Evolutionary conservation across 2,888 invertebrate species (phyloP).

Genomic region (Eupithecia dodoneata): DNA sequence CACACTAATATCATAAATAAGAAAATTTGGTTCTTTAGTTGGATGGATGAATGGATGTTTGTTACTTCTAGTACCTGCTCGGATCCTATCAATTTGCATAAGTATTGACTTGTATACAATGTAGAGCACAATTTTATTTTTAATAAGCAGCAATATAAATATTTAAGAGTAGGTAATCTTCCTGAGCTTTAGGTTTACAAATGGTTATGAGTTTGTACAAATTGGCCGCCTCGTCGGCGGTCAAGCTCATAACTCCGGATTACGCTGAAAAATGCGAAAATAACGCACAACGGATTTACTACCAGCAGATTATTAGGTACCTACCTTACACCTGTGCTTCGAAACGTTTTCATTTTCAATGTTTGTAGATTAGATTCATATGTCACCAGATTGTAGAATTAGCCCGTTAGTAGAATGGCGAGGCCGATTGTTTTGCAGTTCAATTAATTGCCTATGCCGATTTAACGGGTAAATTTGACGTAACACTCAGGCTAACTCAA

Average conservation of each 20-base stretch:
- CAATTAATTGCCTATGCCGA: no score
- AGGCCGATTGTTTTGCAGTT: no score
- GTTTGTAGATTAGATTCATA: no score
- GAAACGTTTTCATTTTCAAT: background rate
- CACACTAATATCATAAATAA: no score
- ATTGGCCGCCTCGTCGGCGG: slow-evolving; percentile 25
- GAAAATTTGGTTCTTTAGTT: no score
- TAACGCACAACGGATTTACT: slow-evolving; percentile 28
- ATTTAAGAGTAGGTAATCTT: background rate
- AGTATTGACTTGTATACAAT: background rate
- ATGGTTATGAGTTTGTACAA: slow-evolving; percentile 16
- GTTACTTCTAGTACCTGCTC: no score
- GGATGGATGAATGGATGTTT: no score
- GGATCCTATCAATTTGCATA: no score
- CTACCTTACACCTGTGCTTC: background rate
- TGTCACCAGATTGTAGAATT: no score
- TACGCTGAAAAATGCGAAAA: slow-evolving; percentile 30
- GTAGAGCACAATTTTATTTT: background rate
- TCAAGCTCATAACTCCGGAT: slow-evolving; percentile 34
- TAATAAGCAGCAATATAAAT: background rate
- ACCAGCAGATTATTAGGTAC: slow-evolving; percentile 13
- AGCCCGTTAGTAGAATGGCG: no score
- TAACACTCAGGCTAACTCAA: no score
- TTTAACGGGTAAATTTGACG: no score
- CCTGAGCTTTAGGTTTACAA: background rate